phyloP scores from a whole-genome alignment of 2,888 invertebrate species.

The Brachycybe producta region DNA sequence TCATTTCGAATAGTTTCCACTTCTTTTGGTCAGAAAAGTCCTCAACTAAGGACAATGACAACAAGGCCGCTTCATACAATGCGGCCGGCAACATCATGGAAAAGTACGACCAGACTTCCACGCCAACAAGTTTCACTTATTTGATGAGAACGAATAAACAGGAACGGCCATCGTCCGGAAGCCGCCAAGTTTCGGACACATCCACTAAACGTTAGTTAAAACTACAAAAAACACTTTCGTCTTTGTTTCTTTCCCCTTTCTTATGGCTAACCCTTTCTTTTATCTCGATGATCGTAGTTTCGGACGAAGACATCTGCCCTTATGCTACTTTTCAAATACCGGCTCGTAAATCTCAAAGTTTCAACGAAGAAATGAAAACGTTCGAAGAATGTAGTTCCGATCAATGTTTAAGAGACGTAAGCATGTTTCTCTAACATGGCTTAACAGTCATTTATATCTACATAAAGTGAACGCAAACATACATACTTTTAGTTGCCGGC shows the following conservation, averaged over 20 bases:
- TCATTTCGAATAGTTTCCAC: slow-evolving; percentile 6
- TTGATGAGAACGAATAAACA: slow-evolving; percentile 15
- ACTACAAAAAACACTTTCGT: neutral
- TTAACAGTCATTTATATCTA: too few relatives aligned
- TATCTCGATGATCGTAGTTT: slow-evolving; percentile 12
- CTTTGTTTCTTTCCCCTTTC: neutral
- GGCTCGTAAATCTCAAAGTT: slow-evolving; percentile 11
- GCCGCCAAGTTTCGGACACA: slow-evolving; percentile 16
- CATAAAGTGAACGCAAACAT: neutral
- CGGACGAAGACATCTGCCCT: slow-evolving; percentile 82
- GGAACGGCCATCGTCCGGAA: slow-evolving; percentile 16
- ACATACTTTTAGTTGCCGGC: too few relatives aligned
- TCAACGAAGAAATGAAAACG: slow-evolving; percentile 15
- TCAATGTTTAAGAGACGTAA: slow-evolving; percentile 14
- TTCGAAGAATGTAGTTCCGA: slow-evolving; percentile 13
- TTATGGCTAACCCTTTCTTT: neutral
- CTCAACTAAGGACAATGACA: neutral
- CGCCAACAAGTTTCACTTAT: slow-evolving; percentile 16
- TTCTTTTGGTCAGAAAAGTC: slow-evolving; percentile 9
- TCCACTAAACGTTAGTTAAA: slow-evolving; percentile 15
- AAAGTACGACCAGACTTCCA: slow-evolving; percentile 15
- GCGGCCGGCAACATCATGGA: slow-evolving; percentile 10
- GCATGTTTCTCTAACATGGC: neutral
- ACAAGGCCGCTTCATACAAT: slow-evolving; percentile 8
- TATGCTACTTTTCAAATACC: slow-evolving; percentile 78